Conservation (phyloP, 2,113 vertebrate genomes). For the Thunnus thynnus region DNA sequence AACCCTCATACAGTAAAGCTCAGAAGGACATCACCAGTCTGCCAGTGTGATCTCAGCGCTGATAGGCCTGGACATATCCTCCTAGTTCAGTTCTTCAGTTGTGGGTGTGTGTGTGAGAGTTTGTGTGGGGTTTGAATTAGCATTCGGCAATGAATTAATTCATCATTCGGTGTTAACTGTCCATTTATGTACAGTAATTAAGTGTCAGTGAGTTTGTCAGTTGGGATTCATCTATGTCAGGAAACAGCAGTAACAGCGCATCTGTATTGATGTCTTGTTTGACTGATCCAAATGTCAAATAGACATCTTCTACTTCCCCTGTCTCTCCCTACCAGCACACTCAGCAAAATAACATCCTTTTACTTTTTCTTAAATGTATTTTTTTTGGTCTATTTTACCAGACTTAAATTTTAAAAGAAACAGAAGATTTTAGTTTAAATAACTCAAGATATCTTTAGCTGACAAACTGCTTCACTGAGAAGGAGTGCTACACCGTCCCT, state of each 20-base stretch:
- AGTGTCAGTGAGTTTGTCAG: slow-evolving; percentile 26
- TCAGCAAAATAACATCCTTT: too few relatives aligned
- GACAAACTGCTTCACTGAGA: too few relatives aligned
- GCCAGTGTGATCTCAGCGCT: neutral
- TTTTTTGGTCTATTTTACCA: too few relatives aligned
- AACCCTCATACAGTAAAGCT: slow-evolving; percentile 4
- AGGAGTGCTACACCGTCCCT: too few relatives aligned
- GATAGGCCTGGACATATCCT: neutral
- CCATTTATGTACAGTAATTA: slow-evolving; percentile 10
- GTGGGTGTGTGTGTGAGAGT: neutral
- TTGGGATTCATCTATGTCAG: neutral
- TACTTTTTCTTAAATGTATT: too few relatives aligned
- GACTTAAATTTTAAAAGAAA: too few relatives aligned
- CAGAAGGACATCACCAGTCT: slow-evolving; percentile 8
- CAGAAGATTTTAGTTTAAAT: too few relatives aligned
- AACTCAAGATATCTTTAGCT: too few relatives aligned
- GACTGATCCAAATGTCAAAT: too few relatives aligned
- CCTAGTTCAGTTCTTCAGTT: neutral
- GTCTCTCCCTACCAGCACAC: too few relatives aligned
- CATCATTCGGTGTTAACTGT: neutral
- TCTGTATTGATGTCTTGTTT: slow-evolving; percentile 11
- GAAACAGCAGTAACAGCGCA: slow-evolving; percentile 26
- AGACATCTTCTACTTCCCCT: too few relatives aligned
- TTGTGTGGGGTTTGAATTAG: neutral
- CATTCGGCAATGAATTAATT: neutral